A percentile compares a stretch with the other conserved stretches of the same genome.
Conservation (phyloP, 1,140 invertebrate genomes). For the Aphelenchoides fujianensis region DNA sequence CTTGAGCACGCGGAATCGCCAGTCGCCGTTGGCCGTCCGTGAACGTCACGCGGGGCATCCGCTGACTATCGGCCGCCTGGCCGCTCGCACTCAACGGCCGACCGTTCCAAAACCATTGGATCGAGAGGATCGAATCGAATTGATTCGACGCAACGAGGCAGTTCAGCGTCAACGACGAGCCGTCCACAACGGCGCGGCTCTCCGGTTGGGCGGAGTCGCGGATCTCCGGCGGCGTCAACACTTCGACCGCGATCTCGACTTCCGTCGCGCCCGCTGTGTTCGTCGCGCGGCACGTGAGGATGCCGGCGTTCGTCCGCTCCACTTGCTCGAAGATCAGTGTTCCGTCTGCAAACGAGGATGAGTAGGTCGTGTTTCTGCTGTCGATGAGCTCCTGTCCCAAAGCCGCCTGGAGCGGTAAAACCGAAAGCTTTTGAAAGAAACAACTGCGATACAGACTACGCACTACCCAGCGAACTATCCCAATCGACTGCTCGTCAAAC, state of each 20-base stretch:
- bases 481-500: background rate
- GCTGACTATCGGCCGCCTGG: background rate
- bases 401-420: no score
- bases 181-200: slow-evolving; percentile 23
- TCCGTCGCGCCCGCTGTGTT: slow-evolving; percentile 56
- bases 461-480: no score
- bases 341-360: slow-evolving; percentile 29
- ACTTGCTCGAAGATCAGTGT: slow-evolving; percentile 19
- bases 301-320: slow-evolving; percentile 34
- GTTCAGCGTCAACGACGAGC: slow-evolving; percentile 22
- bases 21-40: slow-evolving; percentile 16
- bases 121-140: background rate
- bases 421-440: no score
- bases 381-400: no score
- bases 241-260: slow-evolving; percentile 53
- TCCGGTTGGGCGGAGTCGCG: slow-evolving; percentile 4
- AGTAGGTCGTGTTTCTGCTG: no score
- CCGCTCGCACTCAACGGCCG: background rate
- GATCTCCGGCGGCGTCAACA: slow-evolving; percentile 43
- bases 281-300: slow-evolving; percentile 55
- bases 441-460: no score
- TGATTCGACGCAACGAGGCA: slow-evolving; percentile 29
- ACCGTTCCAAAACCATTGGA: slow-evolving; percentile 4
- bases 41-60: background rate
- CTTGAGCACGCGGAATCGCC: slow-evolving; percentile 30